Conservation (phyloP, 2,113 vertebrate species). For the Laterallus jamaicensis region DNA sequence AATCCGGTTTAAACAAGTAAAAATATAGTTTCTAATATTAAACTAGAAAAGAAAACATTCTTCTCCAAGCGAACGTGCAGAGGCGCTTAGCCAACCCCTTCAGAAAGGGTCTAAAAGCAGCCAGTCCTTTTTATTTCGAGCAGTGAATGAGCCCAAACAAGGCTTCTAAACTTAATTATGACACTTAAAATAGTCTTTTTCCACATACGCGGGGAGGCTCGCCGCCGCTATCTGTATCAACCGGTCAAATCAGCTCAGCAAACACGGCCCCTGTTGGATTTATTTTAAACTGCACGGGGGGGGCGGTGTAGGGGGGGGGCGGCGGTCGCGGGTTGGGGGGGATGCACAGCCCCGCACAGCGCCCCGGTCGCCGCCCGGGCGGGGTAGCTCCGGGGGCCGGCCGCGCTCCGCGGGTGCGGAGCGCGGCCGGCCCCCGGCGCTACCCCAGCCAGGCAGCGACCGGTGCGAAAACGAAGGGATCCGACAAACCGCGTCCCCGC, state of each 20-base stretch:
- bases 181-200: conserved; percentile 72
- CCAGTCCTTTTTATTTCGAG: conserved; percentile 64
- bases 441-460: conserved; percentile 68
- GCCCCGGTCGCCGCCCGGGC: too few relatives aligned
- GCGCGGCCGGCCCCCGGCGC: neutral
- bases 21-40: conserved; percentile 73
- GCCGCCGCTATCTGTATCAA: conserved; percentile 54
- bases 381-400: neutral
- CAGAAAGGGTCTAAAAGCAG: conserved; percentile 59
- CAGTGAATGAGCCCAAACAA: conserved; percentile 71
- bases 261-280: conserved; percentile 83
- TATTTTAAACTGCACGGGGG: conserved; percentile 75
- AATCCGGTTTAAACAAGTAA: conserved; percentile 74
- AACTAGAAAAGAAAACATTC: conserved; percentile 66
- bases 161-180: conserved; percentile 73
- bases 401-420: neutral
- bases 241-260: conserved; percentile 75
- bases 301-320: neutral
- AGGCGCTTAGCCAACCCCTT: conserved; percentile 65
- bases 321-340: too few relatives aligned
- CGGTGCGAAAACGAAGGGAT: conserved; percentile 76
- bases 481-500: conserved; percentile 82
- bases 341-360: too few relatives aligned
- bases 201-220: conserved; percentile 38
- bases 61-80: conserved; percentile 25